Evolutionary conservation across 2,113 vertebrate genomes (phyloP).

Genomic region (Macquaria ambigua): DNA sequence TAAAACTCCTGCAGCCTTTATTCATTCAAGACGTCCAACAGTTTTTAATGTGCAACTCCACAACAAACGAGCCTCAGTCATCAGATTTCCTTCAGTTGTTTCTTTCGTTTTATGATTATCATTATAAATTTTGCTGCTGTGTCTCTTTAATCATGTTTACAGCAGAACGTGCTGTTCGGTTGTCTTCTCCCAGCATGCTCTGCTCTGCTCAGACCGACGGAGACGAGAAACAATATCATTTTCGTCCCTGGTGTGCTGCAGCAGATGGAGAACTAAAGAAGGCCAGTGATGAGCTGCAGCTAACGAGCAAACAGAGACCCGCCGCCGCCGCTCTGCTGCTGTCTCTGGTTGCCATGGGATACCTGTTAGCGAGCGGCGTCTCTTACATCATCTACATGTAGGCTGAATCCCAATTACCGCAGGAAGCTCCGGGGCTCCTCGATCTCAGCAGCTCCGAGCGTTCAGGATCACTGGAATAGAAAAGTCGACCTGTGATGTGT

Average conservation of each 20-base stretch:
- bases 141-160: conserved; percentile 8
- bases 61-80: background rate
- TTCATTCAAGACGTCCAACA: background rate
- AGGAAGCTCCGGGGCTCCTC: conserved; percentile 3
- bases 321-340: background rate
- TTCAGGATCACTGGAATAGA: background rate
- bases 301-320: conserved; percentile 38
- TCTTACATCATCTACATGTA: conserved; percentile 26
- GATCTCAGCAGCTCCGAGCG: background rate
- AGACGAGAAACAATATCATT: background rate
- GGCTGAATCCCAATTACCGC: conserved; percentile 36
- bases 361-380: conserved; percentile 20
- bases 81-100: background rate
- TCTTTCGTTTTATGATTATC: background rate
- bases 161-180: background rate
- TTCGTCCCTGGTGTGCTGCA: background rate
- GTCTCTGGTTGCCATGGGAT: conserved; percentile 24
- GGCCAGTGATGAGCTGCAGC: conserved; percentile 11
- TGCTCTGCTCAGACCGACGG: background rate
- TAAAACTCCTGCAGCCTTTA: background rate
- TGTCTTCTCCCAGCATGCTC: conserved; percentile 8
- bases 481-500: background rate
- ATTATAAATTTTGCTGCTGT: background rate
- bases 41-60: background rate
- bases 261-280: conserved; percentile 20